phyloP scores from a whole-genome alignment of 2,888 invertebrate genomes.

The Hymenopus coronatus region DNA sequence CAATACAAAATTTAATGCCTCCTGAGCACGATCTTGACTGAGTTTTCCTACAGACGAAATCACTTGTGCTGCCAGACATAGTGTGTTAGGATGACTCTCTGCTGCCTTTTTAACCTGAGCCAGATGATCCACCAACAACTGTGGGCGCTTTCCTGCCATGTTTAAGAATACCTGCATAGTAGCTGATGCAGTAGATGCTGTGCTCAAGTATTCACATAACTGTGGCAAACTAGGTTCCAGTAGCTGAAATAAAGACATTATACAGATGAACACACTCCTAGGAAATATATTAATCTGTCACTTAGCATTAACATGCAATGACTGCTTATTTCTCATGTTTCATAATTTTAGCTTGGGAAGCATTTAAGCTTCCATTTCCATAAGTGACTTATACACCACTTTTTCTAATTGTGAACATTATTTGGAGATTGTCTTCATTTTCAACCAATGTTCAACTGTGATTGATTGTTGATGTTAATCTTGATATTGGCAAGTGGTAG shows the following conservation, averaged over 20 bases:
- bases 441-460: too few species aligned
- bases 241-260: slow-evolving; percentile 49
- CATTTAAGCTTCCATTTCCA: too few species aligned
- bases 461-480: too few species aligned
- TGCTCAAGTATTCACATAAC: slow-evolving; percentile 71
- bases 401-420: too few species aligned
- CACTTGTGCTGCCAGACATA: slow-evolving; percentile 66
- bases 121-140: slow-evolving; percentile 68
- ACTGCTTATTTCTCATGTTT: too few species aligned
- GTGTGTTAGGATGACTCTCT: slow-evolving; percentile 62
- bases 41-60: slow-evolving; percentile 70
- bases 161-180: slow-evolving; percentile 73
- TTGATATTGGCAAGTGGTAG: too few species aligned
- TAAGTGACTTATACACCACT: too few species aligned
- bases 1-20: slow-evolving; percentile 77
- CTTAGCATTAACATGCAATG: too few species aligned
- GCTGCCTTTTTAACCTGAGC: slow-evolving; percentile 65
- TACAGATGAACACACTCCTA: too few species aligned
- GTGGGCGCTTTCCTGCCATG: slow-evolving; percentile 67
- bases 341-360: too few species aligned
- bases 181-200: slow-evolving; percentile 58
- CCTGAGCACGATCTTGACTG: slow-evolving; percentile 75
- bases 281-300: too few species aligned
- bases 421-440: too few species aligned
- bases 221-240: slow-evolving; percentile 79